A percentile compares a stretch with the other conserved stretches of the same genome.
Evolutionary conservation across 1,140 invertebrate genomes (phyloP).

Genomic region (Drosophila teissieri): DNA sequence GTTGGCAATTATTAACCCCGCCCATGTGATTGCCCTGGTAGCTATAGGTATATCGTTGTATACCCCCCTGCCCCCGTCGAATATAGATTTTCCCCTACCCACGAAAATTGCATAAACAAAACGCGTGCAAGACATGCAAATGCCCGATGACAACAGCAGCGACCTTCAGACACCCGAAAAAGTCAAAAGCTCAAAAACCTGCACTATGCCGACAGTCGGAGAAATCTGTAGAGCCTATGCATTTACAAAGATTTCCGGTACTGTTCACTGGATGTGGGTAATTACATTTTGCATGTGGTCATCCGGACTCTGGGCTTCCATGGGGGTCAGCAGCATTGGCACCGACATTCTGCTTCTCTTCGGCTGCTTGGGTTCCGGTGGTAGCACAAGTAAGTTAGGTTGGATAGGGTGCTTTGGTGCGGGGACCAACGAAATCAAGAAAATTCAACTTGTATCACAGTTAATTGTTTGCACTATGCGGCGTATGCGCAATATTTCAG

Average conservation of each 20-base stretch:
- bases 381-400: conserved; percentile 14
- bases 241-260: not conserved
- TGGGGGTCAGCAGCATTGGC: conserved; percentile 64
- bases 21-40: not conserved
- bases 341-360: conserved; percentile 55
- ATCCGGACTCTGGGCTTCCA: conserved; percentile 60
- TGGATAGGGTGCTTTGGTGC: conserved; percentile 29
- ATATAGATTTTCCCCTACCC: conserved; percentile 49
- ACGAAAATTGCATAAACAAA: conserved; percentile 41
- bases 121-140: conserved; percentile 36
- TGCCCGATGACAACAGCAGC: conserved; percentile 38
- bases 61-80: not conserved
- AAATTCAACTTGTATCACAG: conserved; percentile 71
- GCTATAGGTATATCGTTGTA: not conserved
- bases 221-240: not conserved
- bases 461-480: conserved; percentile 65
- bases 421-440: conserved; percentile 21
- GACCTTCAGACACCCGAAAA: conserved; percentile 62
- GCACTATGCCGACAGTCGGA: conserved; percentile 23
- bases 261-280: conserved; percentile 17
- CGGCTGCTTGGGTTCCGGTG: conserved; percentile 1
- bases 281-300: conserved; percentile 78
- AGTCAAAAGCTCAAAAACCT: conserved; percentile 55
- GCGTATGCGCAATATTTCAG: conserved; percentile 59
- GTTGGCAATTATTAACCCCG: conserved; percentile 9